Evolutionary conservation across 2,113 vertebrate genomes (phyloP).

Genomic region (Scartelaos histophorus): DNA sequence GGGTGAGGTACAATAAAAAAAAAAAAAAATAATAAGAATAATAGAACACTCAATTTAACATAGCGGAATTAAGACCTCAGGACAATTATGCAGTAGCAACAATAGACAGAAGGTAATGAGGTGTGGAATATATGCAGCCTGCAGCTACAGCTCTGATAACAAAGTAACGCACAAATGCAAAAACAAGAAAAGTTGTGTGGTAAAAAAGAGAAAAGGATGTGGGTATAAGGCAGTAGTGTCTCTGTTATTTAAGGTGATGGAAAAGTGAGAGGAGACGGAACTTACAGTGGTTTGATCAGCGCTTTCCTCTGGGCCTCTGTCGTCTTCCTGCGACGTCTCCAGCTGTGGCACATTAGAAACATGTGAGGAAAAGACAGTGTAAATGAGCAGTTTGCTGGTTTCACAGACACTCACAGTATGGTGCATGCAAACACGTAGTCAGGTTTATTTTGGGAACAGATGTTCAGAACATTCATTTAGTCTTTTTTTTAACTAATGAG

Average conservation of each 20-base stretch:
- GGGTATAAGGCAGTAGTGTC: constrained; percentile 57
- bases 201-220: constrained; percentile 35
- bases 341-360: constrained; percentile 69
- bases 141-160: constrained; percentile 36
- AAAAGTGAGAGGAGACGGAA: constrained; percentile 32
- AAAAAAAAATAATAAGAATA: too few species aligned
- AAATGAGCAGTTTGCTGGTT: constrained; percentile 10
- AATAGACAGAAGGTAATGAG: constrained; percentile 42
- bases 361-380: constrained; percentile 45
- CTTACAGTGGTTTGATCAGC: constrained; percentile 79
- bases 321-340: constrained; percentile 73
- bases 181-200: constrained; percentile 6
- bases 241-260: constrained; percentile 64
- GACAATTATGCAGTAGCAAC: constrained; percentile 36
- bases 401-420: constrained; percentile 18
- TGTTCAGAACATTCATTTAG: too few species aligned
- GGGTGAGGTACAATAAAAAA: constrained; percentile 16
- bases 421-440: constrained; percentile 5
- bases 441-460: constrained; percentile 13
- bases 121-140: constrained; percentile 35
- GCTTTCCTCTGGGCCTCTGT: constrained; percentile 73
- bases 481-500: too few species aligned
- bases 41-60: constrained; percentile 19
- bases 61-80: constrained; percentile 20
- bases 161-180: constrained; percentile 15